Base-by-base conservation (phyloP, 2,113 vertebrate genomes). In the Spea multiplicata region DNA sequence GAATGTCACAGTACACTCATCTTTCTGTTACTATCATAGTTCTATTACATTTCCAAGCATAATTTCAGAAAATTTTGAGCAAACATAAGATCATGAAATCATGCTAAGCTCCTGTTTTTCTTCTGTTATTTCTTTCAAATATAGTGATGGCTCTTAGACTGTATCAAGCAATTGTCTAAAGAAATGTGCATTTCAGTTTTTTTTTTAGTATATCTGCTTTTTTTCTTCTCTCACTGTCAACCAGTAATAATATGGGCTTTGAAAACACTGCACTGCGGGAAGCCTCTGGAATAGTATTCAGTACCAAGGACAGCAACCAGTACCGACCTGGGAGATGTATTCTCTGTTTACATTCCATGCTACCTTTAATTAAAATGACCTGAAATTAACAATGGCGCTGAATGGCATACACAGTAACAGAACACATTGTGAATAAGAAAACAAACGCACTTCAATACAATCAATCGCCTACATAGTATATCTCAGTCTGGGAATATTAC, bases 1-100 rank as follows among this genome's bases (percentile, higher is more conserved):
- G 68, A 86, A 85, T 79, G 83, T 84, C 69, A 84, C 81, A 83
- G 71, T 70, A 80, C 73, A 85, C 82, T 67, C 8, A 16, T 0
- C 78, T 82, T 55, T 69, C 84, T 84, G 81, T 47, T 0, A 78
- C 49, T 59, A 64, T 79, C 70, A 73, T 67, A 47, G 70, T 61
- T 62, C 44, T 80, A 74, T 74, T 67, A 50, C 46, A 68, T 74
- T 59, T 66, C 45, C 44, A 59, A 73, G 64, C 68, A 74, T 80
- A 49, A 80, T 80, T 80, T 74, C 66, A 61, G 71, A n/a, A n/a
- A n/a, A n/a, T 48, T 80, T 66, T 17, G 17, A 48, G 55, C 50
- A 73, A 50, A 13, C 45, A 74, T 13, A 5, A 62, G 71, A 74
- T 74, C 57, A 71, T 64, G 3, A 17, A n/a, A 3, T 66, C 3